Conservation (phyloP, 2,888 invertebrate species). For the Conops quadrifasciatus region DNA sequence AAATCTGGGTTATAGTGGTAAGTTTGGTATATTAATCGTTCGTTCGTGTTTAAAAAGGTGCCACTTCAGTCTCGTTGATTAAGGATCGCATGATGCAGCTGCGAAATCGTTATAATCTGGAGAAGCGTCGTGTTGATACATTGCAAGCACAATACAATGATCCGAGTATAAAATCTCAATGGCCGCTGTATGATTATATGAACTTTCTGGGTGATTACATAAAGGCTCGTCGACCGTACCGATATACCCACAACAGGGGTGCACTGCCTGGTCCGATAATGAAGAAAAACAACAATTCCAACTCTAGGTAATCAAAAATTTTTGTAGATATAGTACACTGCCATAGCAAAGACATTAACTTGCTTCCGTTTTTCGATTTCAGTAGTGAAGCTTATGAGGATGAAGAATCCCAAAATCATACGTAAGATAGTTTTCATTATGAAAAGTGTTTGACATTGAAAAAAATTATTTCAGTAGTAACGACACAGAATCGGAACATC, state of each 20-base stretch:
- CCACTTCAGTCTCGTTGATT: conserved; percentile 46
- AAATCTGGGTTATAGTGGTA: conserved; percentile 49
- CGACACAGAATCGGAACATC: conserved; percentile 18
- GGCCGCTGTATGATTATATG: conserved; percentile 52
- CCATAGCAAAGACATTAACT: background rate
- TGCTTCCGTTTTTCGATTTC: background rate
- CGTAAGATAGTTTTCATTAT: background rate
- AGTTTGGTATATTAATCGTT: background rate
- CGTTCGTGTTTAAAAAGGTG: background rate
- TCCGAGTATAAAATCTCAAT: conserved; percentile 46
- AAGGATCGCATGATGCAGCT: conserved; percentile 55
- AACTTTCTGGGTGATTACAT: conserved; percentile 53
- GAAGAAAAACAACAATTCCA: background rate
- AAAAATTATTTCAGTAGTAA: conserved; percentile 9
- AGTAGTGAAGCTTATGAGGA: conserved; percentile 23
- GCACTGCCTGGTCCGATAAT: background rate
- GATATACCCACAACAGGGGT: background rate
- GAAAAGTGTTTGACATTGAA: background rate
- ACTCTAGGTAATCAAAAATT: conserved; percentile 16
- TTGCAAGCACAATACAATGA: conserved; percentile 43
- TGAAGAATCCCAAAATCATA: conserved; percentile 26
- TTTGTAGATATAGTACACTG: background rate
- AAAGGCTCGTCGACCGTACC: conserved; percentile 49
- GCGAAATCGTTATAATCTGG: conserved; percentile 56
- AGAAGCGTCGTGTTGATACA: conserved; percentile 52